Evolutionary conservation across 2,113 vertebrate species (phyloP).

Genomic region (Alethe castanea): DNA sequence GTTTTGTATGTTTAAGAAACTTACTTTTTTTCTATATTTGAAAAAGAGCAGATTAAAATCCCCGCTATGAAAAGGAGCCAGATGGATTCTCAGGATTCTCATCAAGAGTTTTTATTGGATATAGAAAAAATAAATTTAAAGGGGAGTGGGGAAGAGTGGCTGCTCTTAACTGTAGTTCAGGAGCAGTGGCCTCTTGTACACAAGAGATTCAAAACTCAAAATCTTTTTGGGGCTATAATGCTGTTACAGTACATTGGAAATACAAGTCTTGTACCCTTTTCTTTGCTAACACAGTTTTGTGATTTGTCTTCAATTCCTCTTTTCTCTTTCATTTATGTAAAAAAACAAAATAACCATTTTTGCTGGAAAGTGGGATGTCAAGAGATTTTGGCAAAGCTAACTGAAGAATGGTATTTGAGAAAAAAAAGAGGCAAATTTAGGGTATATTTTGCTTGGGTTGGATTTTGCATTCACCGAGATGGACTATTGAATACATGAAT

Average conservation of each 20-base stretch:
- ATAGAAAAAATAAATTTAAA: not conserved
- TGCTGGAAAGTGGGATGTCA: not conserved
- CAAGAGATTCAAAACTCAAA: not conserved
- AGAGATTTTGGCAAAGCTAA: not conserved
- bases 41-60: not conserved
- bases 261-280: not conserved
- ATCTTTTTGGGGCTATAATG: not conserved
- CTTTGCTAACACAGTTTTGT: not conserved
- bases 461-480: not conserved
- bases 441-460: not conserved
- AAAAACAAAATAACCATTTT: fast-evolving
- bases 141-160: not conserved
- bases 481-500: not conserved
- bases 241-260: not conserved
- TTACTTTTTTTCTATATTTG: not conserved
- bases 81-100: not conserved
- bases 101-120: not conserved
- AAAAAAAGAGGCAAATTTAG: not conserved
- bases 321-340: not conserved
- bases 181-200: not conserved
- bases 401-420: not conserved
- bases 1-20: not conserved
- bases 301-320: not conserved
- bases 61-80: not conserved
- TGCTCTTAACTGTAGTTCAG: not conserved